Evolutionary conservation across 2,113 vertebrate genomes (phyloP).

Genomic region (Platycercus adscitus): DNA sequence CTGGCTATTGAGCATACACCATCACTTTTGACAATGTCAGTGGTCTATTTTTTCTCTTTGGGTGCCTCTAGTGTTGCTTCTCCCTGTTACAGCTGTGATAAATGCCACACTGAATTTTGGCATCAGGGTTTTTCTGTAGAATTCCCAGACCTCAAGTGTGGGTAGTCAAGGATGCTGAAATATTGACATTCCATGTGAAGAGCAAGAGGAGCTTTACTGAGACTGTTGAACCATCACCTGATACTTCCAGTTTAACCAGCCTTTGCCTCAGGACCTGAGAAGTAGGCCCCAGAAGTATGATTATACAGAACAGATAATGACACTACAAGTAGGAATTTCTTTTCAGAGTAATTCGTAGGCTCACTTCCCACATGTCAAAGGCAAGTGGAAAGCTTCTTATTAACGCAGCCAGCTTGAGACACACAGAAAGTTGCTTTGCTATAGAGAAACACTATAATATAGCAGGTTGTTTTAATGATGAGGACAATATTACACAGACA

Average conservation of each 20-base stretch:
- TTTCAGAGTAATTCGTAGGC: neutral
- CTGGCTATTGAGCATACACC: neutral
- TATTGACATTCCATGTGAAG: neutral
- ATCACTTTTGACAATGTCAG: neutral
- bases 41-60: neutral
- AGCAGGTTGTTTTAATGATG: neutral
- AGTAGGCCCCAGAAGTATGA: neutral
- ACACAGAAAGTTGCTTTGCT: neutral
- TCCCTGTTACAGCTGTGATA: neutral
- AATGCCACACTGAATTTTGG: neutral
- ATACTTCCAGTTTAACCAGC: neutral
- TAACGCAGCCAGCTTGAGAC: neutral
- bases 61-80: neutral
- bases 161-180: neutral
- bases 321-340: neutral
- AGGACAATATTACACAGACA: neutral
- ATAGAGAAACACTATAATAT: neutral
- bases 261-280: neutral
- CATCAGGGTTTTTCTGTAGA: neutral
- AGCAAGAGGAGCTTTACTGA: neutral
- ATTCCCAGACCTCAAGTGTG: neutral
- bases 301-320: neutral
- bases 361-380: neutral
- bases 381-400: neutral
- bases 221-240: neutral